Percentiles rank a stretch among this genome's conserved stretches.
These are phyloP conservation scores for Balaeniceps rex DNA, from an alignment of 2,113 vertebrate genomes.

Conservation along the genomic window DNA sequence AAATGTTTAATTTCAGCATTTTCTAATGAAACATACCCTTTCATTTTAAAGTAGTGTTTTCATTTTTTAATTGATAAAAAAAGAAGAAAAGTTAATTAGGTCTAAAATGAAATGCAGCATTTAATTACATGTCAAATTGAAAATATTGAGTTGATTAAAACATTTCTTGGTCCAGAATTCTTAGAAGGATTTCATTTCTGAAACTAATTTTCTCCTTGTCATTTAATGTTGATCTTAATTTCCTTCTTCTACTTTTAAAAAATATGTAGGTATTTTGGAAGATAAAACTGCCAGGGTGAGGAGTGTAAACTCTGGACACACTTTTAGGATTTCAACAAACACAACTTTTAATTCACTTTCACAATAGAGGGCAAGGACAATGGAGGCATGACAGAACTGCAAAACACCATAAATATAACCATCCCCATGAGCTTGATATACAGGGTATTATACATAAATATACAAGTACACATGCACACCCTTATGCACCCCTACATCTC, in stretches of 20 bases:
- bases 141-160: not conserved
- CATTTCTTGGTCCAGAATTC: not conserved
- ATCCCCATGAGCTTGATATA: not conserved
- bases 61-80: not conserved
- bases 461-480: rapidly evolving
- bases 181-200: not conserved
- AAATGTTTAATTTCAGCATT: not conserved
- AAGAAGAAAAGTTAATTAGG: not conserved
- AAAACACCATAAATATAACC: not conserved
- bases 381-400: not conserved
- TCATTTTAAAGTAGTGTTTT: not conserved
- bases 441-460: not conserved
- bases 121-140: slow-evolving; percentile 4
- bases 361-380: not conserved
- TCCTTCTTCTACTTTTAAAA: not conserved
- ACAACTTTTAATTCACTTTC: not conserved
- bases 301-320: not conserved
- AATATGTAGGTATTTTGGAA: not conserved
- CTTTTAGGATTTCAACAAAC: not conserved
- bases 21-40: not conserved
- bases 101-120: not conserved
- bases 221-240: not conserved
- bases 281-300: not conserved
- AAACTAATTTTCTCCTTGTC: not conserved
- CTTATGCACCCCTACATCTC: not conserved